These are phyloP conservation scores for Aculops lycopersici DNA, from an alignment of 1,140 invertebrate genomes.

Conservation along the genomic window DNA sequence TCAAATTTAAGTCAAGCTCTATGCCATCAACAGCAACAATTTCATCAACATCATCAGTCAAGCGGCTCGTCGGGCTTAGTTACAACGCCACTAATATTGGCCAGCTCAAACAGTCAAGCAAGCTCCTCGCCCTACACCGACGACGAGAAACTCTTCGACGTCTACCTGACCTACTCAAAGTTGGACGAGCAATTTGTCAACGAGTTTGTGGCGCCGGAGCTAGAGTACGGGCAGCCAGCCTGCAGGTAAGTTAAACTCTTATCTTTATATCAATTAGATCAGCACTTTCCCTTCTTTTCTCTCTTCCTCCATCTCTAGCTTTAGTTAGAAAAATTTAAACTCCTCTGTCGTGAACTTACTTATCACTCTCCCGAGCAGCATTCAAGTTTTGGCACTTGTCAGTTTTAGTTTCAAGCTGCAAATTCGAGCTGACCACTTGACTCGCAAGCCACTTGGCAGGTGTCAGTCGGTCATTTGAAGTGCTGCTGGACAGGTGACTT, in stretches of 20 bases:
- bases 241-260: conserved; percentile 19
- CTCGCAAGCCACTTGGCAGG: no score
- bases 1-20: no score
- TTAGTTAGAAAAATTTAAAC: background rate
- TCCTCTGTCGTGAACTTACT: background rate
- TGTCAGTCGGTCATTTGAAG: no score
- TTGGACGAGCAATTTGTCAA: conserved; percentile 66
- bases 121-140: conserved; percentile 27
- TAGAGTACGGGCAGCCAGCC: conserved; percentile 30
- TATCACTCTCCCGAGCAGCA: conserved; percentile 17
- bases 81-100: no score
- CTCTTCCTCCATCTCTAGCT: background rate
- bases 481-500: no score
- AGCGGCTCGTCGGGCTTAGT: no score
- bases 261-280: background rate
- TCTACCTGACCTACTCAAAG: conserved; percentile 66
- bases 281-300: background rate
- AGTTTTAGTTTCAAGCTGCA: no score
- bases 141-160: conserved; percentile 65
- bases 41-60: background rate
- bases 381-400: conserved; percentile 16
- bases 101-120: no score
- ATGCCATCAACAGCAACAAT: conserved; percentile 3
- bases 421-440: no score
- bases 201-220: conserved; percentile 19